Evolutionary conservation across 2,797 vertebrate species (phyloP).

Genomic region (Miichthys miiuy): DNA sequence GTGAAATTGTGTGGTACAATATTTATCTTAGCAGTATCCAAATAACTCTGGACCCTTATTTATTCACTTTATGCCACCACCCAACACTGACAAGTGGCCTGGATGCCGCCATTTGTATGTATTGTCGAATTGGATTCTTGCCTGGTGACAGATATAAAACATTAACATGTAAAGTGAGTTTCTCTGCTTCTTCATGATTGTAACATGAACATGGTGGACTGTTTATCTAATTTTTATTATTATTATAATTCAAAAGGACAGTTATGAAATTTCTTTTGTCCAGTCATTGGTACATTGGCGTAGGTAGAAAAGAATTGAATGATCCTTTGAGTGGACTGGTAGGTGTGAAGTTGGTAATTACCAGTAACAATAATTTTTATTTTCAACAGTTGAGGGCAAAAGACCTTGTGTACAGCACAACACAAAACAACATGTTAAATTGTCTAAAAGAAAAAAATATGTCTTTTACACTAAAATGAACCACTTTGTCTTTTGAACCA

Average conservation of each 20-base stretch:
- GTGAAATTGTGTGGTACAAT: not conserved
- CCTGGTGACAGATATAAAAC: not conserved
- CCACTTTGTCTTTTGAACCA: conserved; percentile 24
- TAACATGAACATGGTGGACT: not conserved
- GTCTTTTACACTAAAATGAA: not conserved
- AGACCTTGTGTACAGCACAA: conserved; percentile 7
- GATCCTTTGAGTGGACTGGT: conserved; percentile 19
- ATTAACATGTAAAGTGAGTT: not conserved
- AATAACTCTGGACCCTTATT: not conserved
- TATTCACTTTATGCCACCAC: conserved; percentile 1
- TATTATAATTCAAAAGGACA: not conserved
- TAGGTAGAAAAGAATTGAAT: not conserved
- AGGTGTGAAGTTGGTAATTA: conserved; percentile 43
- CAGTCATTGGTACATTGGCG: not conserved
- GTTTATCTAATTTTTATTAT: not conserved
- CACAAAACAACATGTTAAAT: conserved; percentile 14
- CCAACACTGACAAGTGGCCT: not conserved
- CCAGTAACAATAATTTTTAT: conserved; percentile 29
- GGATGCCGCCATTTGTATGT: not conserved
- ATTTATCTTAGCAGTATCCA: not conserved
- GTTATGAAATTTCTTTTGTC: conserved; percentile 23
- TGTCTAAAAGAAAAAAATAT: not conserved
- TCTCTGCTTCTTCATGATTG: not conserved
- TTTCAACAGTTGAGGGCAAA: conserved; percentile 18
- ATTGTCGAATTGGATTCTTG: not conserved